Percentiles rank a stretch among this genome's conserved stretches.
Conservation (phyloP, 2,888 invertebrate genomes). For the Tipula helvola region DNA sequence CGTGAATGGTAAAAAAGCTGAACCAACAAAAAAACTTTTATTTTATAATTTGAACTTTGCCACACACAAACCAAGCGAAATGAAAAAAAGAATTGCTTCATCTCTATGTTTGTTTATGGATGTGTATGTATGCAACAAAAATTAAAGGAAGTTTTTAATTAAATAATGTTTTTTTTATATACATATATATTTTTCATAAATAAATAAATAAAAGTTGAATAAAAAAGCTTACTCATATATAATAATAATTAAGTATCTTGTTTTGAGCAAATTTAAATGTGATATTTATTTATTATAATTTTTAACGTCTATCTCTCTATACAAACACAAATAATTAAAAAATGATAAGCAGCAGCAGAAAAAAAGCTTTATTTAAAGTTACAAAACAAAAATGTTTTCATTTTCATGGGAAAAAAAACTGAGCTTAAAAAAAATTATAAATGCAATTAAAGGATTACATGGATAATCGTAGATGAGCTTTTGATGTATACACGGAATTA, state of each 20-base stretch:
- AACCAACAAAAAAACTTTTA: neutral
- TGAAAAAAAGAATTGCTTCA: neutral
- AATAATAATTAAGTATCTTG: neutral
- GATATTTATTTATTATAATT: neutral
- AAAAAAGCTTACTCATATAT: neutral
- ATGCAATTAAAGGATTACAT: slow-evolving; percentile 4
- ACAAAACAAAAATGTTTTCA: neutral
- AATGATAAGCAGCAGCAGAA: neutral
- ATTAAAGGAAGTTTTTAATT: neutral
- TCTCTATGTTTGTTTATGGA: neutral
- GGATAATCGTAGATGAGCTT: neutral
- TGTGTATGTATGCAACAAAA: neutral
- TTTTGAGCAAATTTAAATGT: neutral
- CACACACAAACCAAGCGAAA: neutral
- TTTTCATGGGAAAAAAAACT: neutral
- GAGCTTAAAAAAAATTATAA: neutral
- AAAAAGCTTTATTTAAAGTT: neutral
- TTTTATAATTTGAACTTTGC: too few relatives aligned
- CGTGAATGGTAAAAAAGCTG: neutral
- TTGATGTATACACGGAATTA: neutral
- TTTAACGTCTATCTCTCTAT: neutral
- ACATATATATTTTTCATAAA: neutral
- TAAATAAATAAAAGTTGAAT: neutral
- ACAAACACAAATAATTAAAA: neutral
- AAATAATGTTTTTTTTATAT: neutral